Evolutionary conservation across 2,888 invertebrate species (phyloP).

Genomic region (Gnatocerus cornutus): DNA sequence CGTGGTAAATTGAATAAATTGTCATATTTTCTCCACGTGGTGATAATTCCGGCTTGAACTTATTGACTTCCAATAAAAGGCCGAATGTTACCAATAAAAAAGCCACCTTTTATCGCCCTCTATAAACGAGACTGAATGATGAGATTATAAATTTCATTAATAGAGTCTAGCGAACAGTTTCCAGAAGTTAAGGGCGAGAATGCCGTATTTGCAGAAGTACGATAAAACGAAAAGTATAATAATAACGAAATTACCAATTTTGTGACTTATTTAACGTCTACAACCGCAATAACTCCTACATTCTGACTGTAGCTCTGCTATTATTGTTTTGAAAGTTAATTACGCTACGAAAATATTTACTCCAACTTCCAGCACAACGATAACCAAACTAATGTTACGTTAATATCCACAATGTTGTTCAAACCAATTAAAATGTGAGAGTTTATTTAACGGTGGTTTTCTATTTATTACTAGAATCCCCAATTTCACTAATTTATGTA

Average conservation of each 20-base stretch:
- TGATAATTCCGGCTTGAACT: constrained; percentile 13
- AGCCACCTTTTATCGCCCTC: constrained; percentile 21
- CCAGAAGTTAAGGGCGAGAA: constrained; percentile 7
- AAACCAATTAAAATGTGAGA: constrained; percentile 26
- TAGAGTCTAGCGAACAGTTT: constrained; percentile 11
- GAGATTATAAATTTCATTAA: constrained; percentile 30
- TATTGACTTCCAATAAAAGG: constrained; percentile 29
- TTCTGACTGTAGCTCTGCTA: constrained; percentile 2
- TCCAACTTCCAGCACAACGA: not conserved
- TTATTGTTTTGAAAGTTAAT: constrained; percentile 22
- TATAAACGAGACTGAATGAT: constrained; percentile 24
- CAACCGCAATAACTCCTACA: not conserved
- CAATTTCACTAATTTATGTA: constrained; percentile 32
- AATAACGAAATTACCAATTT: constrained; percentile 14
- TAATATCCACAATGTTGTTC: not conserved
- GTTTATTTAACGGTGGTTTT: constrained; percentile 29
- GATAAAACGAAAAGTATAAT: constrained; percentile 15
- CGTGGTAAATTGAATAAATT: constrained; percentile 24
- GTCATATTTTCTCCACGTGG: constrained; percentile 14
- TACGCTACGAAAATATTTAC: constrained; percentile 27
- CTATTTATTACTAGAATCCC: constrained; percentile 29
- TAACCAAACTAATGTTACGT: not conserved
- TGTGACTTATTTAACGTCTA: constrained; percentile 6
- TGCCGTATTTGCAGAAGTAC: constrained; percentile 7
- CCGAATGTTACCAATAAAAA: constrained; percentile 15